A percentile compares a stretch with the other conserved stretches of the same genome.
These are phyloP conservation scores for Choloepus didactylus DNA, from an alignment of 2,797 vertebrate species.

Conservation along the genomic window DNA sequence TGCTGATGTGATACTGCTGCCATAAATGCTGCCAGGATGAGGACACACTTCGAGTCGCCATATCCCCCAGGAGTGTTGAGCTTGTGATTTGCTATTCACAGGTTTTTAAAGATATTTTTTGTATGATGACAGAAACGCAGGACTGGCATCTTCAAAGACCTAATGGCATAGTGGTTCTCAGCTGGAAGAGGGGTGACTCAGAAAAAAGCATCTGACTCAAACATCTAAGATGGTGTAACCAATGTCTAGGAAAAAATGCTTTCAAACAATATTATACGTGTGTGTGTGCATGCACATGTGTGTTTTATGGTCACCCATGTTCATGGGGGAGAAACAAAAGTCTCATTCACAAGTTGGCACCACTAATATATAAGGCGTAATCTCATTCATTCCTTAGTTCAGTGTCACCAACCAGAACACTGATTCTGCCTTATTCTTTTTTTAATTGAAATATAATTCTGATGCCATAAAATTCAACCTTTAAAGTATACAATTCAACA, in stretches of 20 bases:
- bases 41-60: not conserved
- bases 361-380: not conserved
- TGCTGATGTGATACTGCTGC: not conserved
- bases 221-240: not conserved
- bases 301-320: not conserved
- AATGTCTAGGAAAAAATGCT: not conserved
- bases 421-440: slow-evolving; percentile 21
- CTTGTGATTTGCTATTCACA: not conserved
- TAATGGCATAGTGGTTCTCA: not conserved
- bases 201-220: not conserved
- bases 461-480: not conserved
- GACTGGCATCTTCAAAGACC: not conserved
- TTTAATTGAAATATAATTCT: slow-evolving; percentile 38
- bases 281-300: not conserved
- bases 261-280: not conserved
- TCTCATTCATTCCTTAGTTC: not conserved
- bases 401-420: not conserved
- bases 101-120: slow-evolving; percentile 8
- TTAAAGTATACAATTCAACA: not conserved
- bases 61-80: not conserved
- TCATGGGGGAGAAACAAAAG: not conserved
- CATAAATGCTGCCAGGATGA: not conserved
- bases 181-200: not conserved
- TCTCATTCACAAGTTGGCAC: not conserved
- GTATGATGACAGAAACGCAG: slow-evolving; percentile 2